These are phyloP conservation scores for Pantelozetes paolii DNA, from an alignment of 2,888 invertebrate genomes.

Conservation along the genomic window DNA sequence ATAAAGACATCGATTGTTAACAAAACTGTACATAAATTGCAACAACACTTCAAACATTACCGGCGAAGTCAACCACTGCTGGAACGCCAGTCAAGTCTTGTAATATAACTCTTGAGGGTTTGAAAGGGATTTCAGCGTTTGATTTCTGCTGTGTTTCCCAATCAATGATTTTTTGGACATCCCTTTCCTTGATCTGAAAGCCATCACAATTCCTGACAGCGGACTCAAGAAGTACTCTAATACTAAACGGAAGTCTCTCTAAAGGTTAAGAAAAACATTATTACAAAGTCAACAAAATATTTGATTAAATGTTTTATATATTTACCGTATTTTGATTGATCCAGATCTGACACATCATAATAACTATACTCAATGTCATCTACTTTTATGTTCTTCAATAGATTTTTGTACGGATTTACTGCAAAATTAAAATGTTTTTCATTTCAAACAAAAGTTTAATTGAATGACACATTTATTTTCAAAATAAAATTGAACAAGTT, in stretches of 20 bases:
- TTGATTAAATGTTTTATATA: background rate
- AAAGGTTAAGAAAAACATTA: conserved; percentile 17
- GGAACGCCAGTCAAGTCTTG: conserved; percentile 76
- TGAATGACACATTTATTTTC: too few species aligned
- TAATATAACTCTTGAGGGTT: conserved; percentile 89
- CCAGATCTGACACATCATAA: conserved; percentile 70
- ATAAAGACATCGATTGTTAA: too few species aligned
- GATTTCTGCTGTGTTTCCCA: conserved; percentile 74
- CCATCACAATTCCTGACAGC: conserved; percentile 94
- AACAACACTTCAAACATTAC: conserved; percentile 2
- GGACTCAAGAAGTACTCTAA: conserved; percentile 87
- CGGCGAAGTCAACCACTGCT: conserved; percentile 97
- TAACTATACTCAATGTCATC: conserved; percentile 67
- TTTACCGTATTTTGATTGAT: conserved; percentile 50
- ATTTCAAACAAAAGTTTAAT: background rate
- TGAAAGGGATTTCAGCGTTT: conserved; percentile 88
- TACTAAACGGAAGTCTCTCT: conserved; percentile 74
- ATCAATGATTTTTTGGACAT: conserved; percentile 79
- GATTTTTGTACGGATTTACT: conserved; percentile 61
- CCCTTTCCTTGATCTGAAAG: conserved; percentile 77
- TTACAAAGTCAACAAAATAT: background rate
- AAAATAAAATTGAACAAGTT: too few species aligned
- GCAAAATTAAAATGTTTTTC: background rate
- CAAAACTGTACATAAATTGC: background rate
- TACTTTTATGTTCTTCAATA: conserved; percentile 61